These are phyloP conservation scores for Mormyrus iriodes DNA, from an alignment of 2,113 vertebrate species.

Conservation along the genomic window DNA sequence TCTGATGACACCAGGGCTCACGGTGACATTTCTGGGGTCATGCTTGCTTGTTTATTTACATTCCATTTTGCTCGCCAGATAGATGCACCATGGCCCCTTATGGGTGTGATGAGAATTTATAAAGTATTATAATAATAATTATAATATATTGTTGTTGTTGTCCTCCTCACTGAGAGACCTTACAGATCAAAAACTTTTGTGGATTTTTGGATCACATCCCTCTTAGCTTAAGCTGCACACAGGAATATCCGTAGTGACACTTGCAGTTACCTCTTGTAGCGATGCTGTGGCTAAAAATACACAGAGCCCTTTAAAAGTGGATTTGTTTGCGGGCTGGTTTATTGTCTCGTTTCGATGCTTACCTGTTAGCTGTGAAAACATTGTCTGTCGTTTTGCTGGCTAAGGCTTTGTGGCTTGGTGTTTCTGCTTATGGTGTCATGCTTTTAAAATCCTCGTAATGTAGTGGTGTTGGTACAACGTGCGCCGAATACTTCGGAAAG, in stretches of 20 bases:
- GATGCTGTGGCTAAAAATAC: slow-evolving; percentile 33
- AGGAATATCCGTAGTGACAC: slow-evolving; percentile 44
- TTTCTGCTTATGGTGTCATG: not conserved
- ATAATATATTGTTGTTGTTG: slow-evolving; percentile 27
- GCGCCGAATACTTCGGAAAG: not conserved
- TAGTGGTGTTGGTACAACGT: not conserved
- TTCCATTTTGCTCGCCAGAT: slow-evolving; percentile 18
- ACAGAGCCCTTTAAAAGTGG: not conserved
- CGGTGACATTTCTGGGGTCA: slow-evolving; percentile 28
- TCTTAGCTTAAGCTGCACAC: slow-evolving; percentile 54
- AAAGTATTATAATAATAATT: no score
- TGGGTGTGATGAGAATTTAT: not conserved
- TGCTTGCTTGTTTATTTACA: slow-evolving; percentile 12
- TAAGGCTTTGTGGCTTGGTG: not conserved
- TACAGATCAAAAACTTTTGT: slow-evolving; percentile 20
- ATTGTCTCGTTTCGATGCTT: not conserved
- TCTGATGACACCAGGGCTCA: slow-evolving; percentile 9
- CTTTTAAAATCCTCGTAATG: not conserved
- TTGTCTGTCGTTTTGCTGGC: not conserved
- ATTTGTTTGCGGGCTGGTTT: not conserved
- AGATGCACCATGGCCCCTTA: not conserved
- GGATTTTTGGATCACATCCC: slow-evolving; percentile 52
- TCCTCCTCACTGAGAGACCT: not conserved
- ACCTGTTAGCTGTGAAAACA: not conserved
- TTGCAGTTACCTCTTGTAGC: slow-evolving; percentile 46